Evolutionary conservation across 2,888 invertebrate genomes (phyloP), one percentile per base, ranked within the genome.

Genomic region (Halictus quadricinctus): DNA sequence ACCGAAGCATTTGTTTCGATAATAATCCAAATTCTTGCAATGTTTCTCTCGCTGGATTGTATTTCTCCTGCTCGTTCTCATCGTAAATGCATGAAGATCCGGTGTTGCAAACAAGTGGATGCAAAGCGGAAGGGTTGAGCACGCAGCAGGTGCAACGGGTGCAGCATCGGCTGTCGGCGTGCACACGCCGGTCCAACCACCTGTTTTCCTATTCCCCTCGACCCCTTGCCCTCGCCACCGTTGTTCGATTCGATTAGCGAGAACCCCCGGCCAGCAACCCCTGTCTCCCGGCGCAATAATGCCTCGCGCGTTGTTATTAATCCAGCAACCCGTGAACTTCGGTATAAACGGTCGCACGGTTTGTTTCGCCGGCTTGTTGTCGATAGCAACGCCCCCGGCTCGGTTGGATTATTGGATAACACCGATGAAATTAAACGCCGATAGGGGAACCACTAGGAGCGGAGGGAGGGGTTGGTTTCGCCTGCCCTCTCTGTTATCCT

Each of bases 121-220:
- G 21, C 54, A 54, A 54, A 8, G 21, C 54, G 21, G 25, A 25
- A 25, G 25, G 25, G 13, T 60, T 29, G 25, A 60, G 25, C 60
- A 60, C 15, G 60, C 60, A 15, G 60, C 60, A 60, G 60, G 60
- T 29, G 60, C 60, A 60, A 60, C 25, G 25, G 25, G 13, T 25
- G 25, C 60, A 60, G 66, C 66, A 36, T 15, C 66, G 36, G 66
- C 36, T 66, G 36, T 8, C 66, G 18, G 66, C 29, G 60, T 25
- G 66, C 36, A 36, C 54, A 3, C 21, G 50, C 41, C 70, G 64
- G 18, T 46, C 64, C 89, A 90, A 90, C 90, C 88, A 90, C 90
- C 90, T 90, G 89, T 89, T 90, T 41, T 80, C 84, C 76, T 87
- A 86, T 89, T 83, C 79, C 81, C 64, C 76, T 58, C 82, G 72